Evolutionary conservation across 1,140 invertebrate genomes (phyloP).

Genomic region (Lithobius niger): DNA sequence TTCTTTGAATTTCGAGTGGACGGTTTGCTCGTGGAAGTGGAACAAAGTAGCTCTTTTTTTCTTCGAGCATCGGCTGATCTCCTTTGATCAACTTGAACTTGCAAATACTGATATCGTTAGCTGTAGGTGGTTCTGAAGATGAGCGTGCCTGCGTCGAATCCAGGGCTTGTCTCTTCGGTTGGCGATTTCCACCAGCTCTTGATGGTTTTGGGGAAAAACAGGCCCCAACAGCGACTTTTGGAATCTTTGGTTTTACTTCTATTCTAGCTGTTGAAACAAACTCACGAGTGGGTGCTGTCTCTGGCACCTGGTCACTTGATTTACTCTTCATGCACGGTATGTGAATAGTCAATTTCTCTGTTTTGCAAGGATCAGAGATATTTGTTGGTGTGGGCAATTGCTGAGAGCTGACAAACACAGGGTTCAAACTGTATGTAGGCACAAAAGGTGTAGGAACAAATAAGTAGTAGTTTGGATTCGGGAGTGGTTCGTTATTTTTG

Average conservation of each 20-base stretch:
- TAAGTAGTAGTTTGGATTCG: background rate
- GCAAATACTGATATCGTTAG: conserved; percentile 55
- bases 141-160: background rate
- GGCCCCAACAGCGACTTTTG: background rate
- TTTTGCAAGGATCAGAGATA: background rate
- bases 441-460: background rate
- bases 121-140: background rate
- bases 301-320: background rate
- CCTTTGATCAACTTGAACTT: conserved; percentile 87
- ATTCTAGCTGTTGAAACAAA: background rate
- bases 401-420: background rate
- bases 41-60: conserved; percentile 79
- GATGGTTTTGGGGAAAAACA: background rate
- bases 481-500: background rate
- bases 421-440: no score
- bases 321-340: background rate
- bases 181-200: background rate
- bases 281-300: background rate
- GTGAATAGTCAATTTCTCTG: background rate
- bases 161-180: background rate
- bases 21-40: conserved; percentile 4
- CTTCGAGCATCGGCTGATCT: conserved; percentile 67
- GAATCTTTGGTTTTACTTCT: background rate
- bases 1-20: background rate
- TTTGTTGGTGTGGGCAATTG: background rate